A percentile compares a stretch with the other conserved stretches of the same genome.
Evolutionary conservation across 1,140 invertebrate genomes (phyloP).

Genomic region (Pogonus chalceus): DNA sequence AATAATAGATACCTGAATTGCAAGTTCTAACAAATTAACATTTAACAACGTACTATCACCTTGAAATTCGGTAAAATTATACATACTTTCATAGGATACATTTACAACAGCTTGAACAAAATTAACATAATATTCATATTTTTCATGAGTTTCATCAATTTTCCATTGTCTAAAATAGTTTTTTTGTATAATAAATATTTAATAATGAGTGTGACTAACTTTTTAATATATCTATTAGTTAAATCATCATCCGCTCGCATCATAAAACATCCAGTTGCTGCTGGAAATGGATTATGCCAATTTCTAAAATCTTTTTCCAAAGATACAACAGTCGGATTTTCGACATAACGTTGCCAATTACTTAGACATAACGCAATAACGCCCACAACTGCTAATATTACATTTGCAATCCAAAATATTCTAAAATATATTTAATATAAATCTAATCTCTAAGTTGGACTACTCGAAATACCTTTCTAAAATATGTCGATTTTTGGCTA

Average conservation of each 20-base stretch:
- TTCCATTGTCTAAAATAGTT: slow-evolving; percentile 28
- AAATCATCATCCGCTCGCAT: slow-evolving; percentile 32
- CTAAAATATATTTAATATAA: slow-evolving; percentile 26
- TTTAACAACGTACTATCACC: slow-evolving; percentile 34
- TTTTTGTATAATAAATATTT: background rate
- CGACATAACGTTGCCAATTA: slow-evolving; percentile 42
- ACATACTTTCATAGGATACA: slow-evolving; percentile 36
- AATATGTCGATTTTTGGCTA: background rate
- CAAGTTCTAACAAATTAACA: slow-evolving; percentile 38
- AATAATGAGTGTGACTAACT: slow-evolving; percentile 17
- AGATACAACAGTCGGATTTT: slow-evolving; percentile 48
- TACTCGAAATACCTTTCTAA: background rate
- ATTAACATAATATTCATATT: slow-evolving; percentile 38
- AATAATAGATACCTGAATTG: slow-evolving; percentile 34
- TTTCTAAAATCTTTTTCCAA: slow-evolving; percentile 48
- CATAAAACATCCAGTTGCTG: slow-evolving; percentile 40
- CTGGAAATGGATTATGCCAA: slow-evolving; percentile 46
- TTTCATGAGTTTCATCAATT: slow-evolving; percentile 18
- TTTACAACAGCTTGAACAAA: slow-evolving; percentile 41
- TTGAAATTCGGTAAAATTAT: slow-evolving; percentile 35
- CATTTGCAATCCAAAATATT: slow-evolving; percentile 38
- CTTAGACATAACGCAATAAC: slow-evolving; percentile 34
- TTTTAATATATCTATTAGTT: slow-evolving; percentile 24
- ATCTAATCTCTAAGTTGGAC: background rate
- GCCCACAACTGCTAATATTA: slow-evolving; percentile 31